Conservation (phyloP, 2,888 invertebrate species). For the Sphecodes monilicornis region DNA sequence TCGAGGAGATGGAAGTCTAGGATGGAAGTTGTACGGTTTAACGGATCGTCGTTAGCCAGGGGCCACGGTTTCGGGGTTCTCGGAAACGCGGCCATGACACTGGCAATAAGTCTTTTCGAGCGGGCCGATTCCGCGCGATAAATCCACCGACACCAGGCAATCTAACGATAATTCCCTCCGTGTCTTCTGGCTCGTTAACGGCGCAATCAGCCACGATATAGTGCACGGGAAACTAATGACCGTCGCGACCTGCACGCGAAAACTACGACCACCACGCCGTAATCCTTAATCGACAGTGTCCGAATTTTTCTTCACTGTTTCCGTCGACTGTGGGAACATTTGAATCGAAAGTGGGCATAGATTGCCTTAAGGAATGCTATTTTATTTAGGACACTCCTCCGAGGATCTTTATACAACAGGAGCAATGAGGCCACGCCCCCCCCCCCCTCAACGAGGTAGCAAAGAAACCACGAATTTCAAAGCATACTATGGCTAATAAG, state of each 20-base stretch:
- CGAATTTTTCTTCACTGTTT: neutral
- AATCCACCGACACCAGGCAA: constrained; percentile 17
- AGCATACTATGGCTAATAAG: neutral
- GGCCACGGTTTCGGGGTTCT: constrained; percentile 17
- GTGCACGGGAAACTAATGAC: constrained; percentile 47
- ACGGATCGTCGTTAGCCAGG: neutral
- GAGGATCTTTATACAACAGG: neutral
- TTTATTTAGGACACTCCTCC: neutral
- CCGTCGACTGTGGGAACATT: too few relatives aligned
- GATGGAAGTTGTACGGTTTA: neutral
- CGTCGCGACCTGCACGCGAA: constrained; percentile 2
- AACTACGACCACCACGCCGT: neutral
- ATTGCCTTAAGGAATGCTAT: neutral
- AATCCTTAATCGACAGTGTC: neutral
- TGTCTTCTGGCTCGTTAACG: constrained; percentile 51
- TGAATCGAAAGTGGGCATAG: neutral
- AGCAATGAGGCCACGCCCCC: neutral
- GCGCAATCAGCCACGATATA: constrained; percentile 38
- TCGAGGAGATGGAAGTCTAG: neutral
- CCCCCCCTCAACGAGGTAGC: neutral
- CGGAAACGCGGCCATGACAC: constrained; percentile 31
- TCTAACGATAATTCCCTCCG: constrained; percentile 39
- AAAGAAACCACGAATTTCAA: neutral
- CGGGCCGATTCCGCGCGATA: constrained; percentile 30
- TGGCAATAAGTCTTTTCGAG: constrained; percentile 25